These are phyloP conservation scores for Clavelina lepadiformis DNA, from an alignment of 23 tunicate genomes.

Conservation along the genomic window DNA sequence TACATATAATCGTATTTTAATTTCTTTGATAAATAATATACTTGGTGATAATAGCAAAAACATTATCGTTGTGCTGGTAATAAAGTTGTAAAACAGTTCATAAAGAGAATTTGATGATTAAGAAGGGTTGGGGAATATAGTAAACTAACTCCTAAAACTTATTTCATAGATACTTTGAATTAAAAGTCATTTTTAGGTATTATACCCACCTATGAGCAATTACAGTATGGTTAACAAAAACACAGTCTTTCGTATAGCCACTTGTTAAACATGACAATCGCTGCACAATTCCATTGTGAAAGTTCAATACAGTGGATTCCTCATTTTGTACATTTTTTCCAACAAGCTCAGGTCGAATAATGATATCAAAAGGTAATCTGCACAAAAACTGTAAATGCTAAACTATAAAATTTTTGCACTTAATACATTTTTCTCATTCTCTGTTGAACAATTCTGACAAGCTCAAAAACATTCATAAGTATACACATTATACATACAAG, in stretches of 20 bases:
- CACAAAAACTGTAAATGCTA: conserved; percentile 2
- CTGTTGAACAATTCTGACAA: too few relatives aligned
- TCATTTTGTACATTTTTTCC: conserved; percentile 7
- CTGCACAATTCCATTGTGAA: conserved; percentile 84
- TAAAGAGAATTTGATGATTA: too few relatives aligned
- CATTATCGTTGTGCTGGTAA: too few relatives aligned
- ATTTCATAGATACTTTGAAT: not conserved
- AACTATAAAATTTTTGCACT: not conserved
- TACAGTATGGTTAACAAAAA: conserved; percentile 60
- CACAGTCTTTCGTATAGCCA: conserved; percentile 11
- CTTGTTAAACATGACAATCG: conserved; percentile 37
- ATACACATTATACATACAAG: too few relatives aligned
- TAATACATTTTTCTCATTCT: not conserved
- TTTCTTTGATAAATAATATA: too few relatives aligned
- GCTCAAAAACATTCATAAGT: too few relatives aligned
- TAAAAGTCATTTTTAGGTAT: not conserved
- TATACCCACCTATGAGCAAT: conserved; percentile 77
- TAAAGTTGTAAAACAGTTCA: too few relatives aligned
- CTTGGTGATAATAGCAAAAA: too few relatives aligned
- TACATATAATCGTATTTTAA: too few relatives aligned
- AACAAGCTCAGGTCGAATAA: conserved; percentile 39
- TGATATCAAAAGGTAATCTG: conserved; percentile 54
- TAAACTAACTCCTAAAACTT: not conserved
- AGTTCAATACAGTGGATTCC: conserved; percentile 48
- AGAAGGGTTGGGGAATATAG: too few relatives aligned